Evolutionary conservation across 2,888 invertebrate genomes (phyloP), one percentile per base, ranked within the genome.

Genomic region (Ariolimax columbianus): DNA sequence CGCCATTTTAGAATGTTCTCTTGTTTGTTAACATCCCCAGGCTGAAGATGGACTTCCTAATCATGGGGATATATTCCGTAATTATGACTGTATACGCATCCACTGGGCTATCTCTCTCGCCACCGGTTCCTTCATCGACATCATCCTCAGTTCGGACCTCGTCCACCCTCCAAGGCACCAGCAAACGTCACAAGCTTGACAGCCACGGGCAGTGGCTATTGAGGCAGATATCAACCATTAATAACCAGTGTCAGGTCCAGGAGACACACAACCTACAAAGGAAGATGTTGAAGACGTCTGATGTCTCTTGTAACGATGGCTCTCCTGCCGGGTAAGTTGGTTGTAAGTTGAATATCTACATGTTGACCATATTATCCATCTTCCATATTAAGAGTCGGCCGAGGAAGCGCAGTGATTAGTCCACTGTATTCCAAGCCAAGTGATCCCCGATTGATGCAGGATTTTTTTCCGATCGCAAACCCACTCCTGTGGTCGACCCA

Each of bases 291-390:
- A 88, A 87, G 11, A 91, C 92, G 75, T 88, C 87, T 30, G 89
- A 89, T 9, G 90, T 92, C 40, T 91, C 92, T 55, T 92, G 92
- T 87, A 93, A 92, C 82, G 92, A 92, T 86, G 92, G 93, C 9
- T 90, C 90, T 11, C 89, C 90, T 17, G 92, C 92, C 17, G 92
- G 93, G 92, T 93, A 88, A 90, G 91, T 89, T 55, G n/a, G 3
- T 55, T 55, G 6, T 47, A 47, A 14, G 47, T 47, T 47, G 6
- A 9, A 9, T 47, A 14, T 14, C 9, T 47, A 47, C 47, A 47
- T 47, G 47, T 47, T 6, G 17, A 47, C 47, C 17, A 11, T 47
- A 47, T 47, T 47, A 11, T 47, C 47, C 47, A 47, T 7, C 17
- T 11, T 47, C 7, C 47, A 47, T 17, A 47, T 47, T 7, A 47